phyloP scores from a whole-genome alignment of 92 coral and sea anemone species.

The Phymanthus crucifer region DNA sequence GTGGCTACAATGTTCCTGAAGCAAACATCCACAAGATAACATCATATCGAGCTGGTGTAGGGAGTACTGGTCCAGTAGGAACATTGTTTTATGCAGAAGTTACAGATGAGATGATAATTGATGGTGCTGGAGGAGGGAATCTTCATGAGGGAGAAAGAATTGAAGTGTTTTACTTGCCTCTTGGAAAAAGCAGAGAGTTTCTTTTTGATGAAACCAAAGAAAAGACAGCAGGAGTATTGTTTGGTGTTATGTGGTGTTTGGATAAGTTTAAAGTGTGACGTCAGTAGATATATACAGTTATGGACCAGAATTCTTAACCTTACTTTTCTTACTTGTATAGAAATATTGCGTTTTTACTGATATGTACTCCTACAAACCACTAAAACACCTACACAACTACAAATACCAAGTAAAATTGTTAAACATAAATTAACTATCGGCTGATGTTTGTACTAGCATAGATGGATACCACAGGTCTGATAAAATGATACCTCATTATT shows the following conservation, averaged over 20 bases:
- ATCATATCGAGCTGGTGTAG: conserved; percentile 75
- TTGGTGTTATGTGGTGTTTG: conserved; percentile 97
- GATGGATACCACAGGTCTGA: no score
- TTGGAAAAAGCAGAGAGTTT: conserved; percentile 76
- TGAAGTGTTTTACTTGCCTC: conserved; percentile 84
- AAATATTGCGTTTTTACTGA: no score
- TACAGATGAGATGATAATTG: conserved; percentile 80
- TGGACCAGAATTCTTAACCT: no score
- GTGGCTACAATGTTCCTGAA: conserved; percentile 96
- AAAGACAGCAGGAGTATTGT: conserved; percentile 80
- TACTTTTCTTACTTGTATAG: no score
- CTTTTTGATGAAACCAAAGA: conserved; percentile 74
- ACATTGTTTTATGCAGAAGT: conserved; percentile 88
- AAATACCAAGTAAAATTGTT: no score
- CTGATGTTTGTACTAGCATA: no score
- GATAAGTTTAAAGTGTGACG: conserved; percentile 53
- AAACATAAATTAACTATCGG: no score
- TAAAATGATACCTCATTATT: no score
- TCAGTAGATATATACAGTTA: no score
- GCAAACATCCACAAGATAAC: conserved; percentile 65
- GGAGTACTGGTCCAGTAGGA: conserved; percentile 77
- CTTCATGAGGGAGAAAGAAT: conserved; percentile 84
- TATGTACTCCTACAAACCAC: no score
- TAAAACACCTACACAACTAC: no score
- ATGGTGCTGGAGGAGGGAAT: conserved; percentile 86